Evolutionary conservation across 2,113 vertebrate species (phyloP).

Genomic region (Varanus komodoensis): DNA sequence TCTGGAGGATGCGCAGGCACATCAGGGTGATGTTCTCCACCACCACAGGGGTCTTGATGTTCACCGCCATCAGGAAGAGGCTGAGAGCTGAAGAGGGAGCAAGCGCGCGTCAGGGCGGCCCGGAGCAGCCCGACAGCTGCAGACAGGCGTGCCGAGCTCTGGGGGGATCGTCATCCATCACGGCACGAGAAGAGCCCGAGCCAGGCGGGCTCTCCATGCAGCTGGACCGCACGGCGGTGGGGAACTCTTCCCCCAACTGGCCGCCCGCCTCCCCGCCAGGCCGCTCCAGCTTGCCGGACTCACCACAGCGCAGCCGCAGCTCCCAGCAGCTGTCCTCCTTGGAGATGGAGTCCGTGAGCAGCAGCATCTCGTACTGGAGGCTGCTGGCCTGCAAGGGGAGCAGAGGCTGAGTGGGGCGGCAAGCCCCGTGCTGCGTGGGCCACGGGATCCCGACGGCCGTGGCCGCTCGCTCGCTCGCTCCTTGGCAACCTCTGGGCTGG

Average conservation of each 20-base stretch:
- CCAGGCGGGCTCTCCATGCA: background rate
- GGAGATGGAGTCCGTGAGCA: conserved; percentile 97
- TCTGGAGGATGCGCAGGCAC: conserved; percentile 97
- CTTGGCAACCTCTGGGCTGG: no score
- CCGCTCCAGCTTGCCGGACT: conserved; percentile 54
- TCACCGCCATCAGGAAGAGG: conserved; percentile 97
- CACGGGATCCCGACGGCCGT: no score
- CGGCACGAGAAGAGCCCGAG: background rate
- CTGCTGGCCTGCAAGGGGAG: conserved; percentile 87
- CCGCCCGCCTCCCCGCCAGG: no score
- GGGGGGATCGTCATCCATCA: background rate
- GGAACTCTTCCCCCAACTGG: no score
- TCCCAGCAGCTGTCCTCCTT: conserved; percentile 99
- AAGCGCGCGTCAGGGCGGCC: background rate
- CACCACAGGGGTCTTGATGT: conserved; percentile 98
- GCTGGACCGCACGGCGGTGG: background rate
- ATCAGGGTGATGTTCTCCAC: conserved; percentile 99
- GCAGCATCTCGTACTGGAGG: conserved; percentile 97
- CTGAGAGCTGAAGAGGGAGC: conserved; percentile 84
- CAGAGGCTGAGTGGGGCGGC: background rate
- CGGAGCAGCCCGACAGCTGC: no score
- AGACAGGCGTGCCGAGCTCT: no score
- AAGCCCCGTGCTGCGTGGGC: background rate
- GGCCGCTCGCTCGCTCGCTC: no score
- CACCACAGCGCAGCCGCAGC: conserved; percentile 93